A percentile compares a stretch with the other conserved stretches of the same genome.
These are phyloP conservation scores for Drosophila putrida DNA, from an alignment of 2,888 invertebrate species.

Conservation along the genomic window DNA sequence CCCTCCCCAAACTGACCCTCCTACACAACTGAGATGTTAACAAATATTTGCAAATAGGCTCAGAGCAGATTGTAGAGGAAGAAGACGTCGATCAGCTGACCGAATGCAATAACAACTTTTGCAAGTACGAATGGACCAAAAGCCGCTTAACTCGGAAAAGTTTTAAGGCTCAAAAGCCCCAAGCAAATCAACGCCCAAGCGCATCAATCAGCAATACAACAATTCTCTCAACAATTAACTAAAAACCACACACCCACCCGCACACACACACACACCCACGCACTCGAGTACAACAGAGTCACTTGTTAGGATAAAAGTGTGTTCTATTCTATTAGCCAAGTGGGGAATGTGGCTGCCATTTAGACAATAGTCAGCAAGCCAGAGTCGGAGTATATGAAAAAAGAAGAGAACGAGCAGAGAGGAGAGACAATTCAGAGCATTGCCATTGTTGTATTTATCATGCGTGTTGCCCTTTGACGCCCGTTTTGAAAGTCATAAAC, in stretches of 20 bases:
- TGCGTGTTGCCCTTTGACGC: conserved; percentile 46
- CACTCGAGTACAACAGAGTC: not conserved
- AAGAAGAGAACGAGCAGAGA: not conserved
- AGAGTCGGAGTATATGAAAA: not conserved
- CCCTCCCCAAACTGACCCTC: not conserved
- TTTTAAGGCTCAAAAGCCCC: conserved; percentile 51
- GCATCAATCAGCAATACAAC: conserved; percentile 57
- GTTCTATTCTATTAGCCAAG: conserved; percentile 68
- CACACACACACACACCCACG: conserved; percentile 12
- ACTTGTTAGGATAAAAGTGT: conserved; percentile 25
- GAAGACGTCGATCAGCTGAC: conserved; percentile 22
- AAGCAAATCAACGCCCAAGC: conserved; percentile 65
- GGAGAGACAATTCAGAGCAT: conserved; percentile 5
- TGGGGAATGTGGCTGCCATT: conserved; percentile 42
- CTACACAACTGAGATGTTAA: conserved; percentile 22
- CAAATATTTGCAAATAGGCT: conserved; percentile 68
- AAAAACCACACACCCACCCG: conserved; percentile 39
- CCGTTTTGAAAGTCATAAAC: conserved; percentile 69
- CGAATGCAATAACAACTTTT: conserved; percentile 38
- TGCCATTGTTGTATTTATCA: conserved; percentile 49
- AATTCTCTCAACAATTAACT: conserved; percentile 75
- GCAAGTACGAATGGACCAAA: conserved; percentile 36
- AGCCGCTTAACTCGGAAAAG: conserved; percentile 52
- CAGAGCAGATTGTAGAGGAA: not conserved
- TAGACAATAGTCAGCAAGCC: conserved; percentile 27